phyloP scores from a whole-genome alignment of 2,113 vertebrate genomes.

The Lutjanus erythropterus region DNA sequence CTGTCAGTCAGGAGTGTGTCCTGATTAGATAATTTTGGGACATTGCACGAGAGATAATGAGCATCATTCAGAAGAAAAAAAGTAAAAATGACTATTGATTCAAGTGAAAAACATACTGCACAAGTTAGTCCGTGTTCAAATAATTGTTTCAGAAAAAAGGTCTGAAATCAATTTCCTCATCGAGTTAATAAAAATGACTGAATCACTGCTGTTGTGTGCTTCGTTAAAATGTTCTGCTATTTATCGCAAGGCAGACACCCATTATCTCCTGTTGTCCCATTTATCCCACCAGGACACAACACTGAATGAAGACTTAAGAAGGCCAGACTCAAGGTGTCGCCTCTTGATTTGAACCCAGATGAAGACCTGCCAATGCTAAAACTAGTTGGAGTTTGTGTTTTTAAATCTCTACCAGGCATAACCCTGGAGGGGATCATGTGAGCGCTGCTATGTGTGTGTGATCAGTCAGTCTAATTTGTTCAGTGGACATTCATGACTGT shows the following conservation, averaged over 20 bases:
- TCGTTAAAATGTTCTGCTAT: background rate
- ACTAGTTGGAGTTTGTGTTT: background rate
- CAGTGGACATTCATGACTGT: no score
- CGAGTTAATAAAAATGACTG: background rate
- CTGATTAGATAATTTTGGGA: background rate
- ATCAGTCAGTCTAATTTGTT: no score
- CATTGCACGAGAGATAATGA: background rate
- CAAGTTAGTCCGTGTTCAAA: background rate
- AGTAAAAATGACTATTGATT: background rate
- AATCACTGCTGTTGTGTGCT: background rate
- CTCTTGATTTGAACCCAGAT: background rate
- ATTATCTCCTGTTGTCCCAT: background rate
- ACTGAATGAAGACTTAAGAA: background rate
- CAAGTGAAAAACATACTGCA: background rate
- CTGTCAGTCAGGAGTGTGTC: background rate
- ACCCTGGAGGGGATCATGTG: no score
- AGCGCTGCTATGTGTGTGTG: no score
- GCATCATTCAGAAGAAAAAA: background rate
- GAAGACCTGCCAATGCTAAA: background rate
- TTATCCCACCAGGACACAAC: background rate
- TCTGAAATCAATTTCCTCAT: background rate
- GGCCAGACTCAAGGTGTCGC: background rate
- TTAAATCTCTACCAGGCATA: no score
- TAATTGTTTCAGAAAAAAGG: background rate
- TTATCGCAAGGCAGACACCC: no score